Percentiles rank a stretch among this genome's conserved stretches.
Evolutionary conservation across 2,113 vertebrate genomes (phyloP).

Genomic region (Cavia aperea): DNA sequence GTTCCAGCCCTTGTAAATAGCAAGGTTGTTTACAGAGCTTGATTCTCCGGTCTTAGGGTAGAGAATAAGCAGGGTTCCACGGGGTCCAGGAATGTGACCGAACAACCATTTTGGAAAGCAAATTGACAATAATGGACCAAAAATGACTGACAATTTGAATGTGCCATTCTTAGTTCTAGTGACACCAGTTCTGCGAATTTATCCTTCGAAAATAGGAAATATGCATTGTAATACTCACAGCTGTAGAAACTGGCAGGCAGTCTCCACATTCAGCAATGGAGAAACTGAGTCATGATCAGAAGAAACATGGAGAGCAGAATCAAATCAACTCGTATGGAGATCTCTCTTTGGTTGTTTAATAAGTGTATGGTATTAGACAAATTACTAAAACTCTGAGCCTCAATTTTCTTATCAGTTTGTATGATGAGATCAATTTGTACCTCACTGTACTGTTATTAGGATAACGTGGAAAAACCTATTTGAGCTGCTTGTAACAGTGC

Average conservation of each 20-base stretch:
- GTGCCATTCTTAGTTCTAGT: neutral
- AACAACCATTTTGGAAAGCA: neutral
- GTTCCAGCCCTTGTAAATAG: neutral
- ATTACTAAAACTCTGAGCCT: neutral
- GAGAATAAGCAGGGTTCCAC: no score
- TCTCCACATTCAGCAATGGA: neutral
- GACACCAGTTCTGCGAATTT: neutral
- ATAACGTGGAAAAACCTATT: neutral
- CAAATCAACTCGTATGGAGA: neutral
- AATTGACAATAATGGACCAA: neutral
- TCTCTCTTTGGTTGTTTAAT: neutral
- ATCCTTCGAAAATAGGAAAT: neutral
- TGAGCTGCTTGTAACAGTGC: neutral
- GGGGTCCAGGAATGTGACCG: rapidly evolving
- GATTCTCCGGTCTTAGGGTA: rapidly evolving
- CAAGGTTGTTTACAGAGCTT: neutral
- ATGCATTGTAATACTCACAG: neutral
- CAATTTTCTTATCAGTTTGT: neutral
- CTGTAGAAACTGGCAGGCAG: neutral
- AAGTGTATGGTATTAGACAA: neutral
- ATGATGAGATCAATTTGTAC: neutral
- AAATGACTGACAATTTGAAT: neutral
- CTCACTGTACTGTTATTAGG: neutral
- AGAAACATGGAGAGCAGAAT: neutral
- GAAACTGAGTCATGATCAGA: neutral